Evolutionary conservation across 2,113 vertebrate genomes (phyloP).

Genomic region (Cephalopholis sonnerati): DNA sequence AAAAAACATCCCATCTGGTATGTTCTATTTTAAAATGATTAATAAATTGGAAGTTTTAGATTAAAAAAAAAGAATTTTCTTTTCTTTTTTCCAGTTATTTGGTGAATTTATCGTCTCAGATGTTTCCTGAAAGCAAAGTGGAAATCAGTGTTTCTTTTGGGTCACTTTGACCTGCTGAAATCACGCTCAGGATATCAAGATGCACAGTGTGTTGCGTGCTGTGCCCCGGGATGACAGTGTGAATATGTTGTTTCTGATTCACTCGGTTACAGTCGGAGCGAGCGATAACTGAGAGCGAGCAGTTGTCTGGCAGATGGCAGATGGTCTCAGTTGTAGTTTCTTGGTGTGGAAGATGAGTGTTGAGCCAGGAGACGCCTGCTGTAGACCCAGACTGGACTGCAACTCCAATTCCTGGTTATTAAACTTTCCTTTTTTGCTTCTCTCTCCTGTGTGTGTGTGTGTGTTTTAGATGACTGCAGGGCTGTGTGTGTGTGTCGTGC

Average conservation of each 20-base stretch:
- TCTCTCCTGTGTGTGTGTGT: constrained; percentile 42
- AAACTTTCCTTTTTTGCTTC: constrained; percentile 8
- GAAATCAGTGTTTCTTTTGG: constrained; percentile 5
- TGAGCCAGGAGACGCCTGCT: constrained; percentile 17
- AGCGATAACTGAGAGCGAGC: constrained; percentile 15
- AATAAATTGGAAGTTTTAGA: background rate
- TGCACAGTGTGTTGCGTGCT: background rate
- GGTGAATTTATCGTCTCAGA: background rate
- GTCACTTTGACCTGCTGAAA: constrained; percentile 29
- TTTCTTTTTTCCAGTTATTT: background rate
- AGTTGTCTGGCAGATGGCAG: constrained; percentile 32
- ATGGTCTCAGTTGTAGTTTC: constrained; percentile 37
- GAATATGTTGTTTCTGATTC: constrained; percentile 39
- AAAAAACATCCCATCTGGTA: background rate
- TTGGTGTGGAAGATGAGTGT: background rate
- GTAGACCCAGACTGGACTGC: constrained; percentile 9
- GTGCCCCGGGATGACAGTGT: constrained; percentile 1
- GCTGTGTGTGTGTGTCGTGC: constrained; percentile 88
- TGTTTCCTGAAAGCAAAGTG: constrained; percentile 4
- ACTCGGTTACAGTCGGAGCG: background rate
- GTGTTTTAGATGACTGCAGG: constrained; percentile 89
- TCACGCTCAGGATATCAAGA: background rate
- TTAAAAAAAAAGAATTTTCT: background rate
- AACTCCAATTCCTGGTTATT: constrained; percentile 1
- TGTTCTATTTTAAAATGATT: background rate